phyloP scores from a whole-genome alignment of 2,888 invertebrate species.

The Globia sparganii region DNA sequence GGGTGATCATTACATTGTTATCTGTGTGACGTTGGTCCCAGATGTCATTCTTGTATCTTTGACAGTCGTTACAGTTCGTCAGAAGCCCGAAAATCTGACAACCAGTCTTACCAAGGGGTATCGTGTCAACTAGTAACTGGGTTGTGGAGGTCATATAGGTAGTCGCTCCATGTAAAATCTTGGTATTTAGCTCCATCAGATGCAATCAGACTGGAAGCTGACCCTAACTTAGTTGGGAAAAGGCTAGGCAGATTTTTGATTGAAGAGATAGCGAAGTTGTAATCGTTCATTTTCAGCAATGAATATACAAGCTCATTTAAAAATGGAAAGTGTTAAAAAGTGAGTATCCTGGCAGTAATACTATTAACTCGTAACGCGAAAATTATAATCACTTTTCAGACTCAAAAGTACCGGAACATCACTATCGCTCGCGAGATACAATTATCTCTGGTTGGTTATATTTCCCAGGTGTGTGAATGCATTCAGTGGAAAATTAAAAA shows the following conservation, averaged over 20 bases:
- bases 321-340: constrained; percentile 10
- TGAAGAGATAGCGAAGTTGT: neutral
- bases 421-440: constrained; percentile 66
- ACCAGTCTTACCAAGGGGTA: neutral
- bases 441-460: constrained; percentile 72
- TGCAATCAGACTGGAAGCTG: neutral
- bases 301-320: neutral
- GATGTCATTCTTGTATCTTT: neutral
- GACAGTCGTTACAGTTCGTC: neutral
- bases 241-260: neutral
- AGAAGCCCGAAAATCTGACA: neutral
- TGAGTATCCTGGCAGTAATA: constrained; percentile 1
- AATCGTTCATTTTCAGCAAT: neutral
- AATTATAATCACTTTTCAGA: constrained; percentile 28
- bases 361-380: constrained; percentile 16
- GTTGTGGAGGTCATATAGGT: neutral
- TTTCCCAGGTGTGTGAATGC: constrained; percentile 76
- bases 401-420: constrained; percentile 43
- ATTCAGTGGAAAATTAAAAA: constrained; percentile 78
- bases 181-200: neutral
- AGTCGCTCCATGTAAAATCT: too few relatives aligned
- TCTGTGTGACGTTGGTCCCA: too few relatives aligned
- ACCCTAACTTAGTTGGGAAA: neutral
- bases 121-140: too few relatives aligned
- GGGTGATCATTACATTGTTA: neutral